A percentile compares a stretch with the other conserved stretches of the same genome.
phyloP scores from a whole-genome alignment of 2,888 invertebrate genomes.

The Nymphalis polychloros region DNA sequence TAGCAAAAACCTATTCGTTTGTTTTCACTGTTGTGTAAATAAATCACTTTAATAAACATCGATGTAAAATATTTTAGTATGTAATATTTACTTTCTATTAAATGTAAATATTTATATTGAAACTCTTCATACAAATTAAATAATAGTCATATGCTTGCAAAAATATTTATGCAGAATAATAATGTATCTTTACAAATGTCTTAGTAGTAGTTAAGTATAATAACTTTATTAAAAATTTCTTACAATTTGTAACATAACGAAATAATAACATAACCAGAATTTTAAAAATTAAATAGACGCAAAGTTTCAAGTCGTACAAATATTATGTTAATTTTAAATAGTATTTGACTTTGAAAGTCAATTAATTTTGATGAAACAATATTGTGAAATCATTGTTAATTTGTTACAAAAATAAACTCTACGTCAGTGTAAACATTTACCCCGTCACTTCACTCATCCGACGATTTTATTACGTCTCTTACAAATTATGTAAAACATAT shows the following conservation, averaged over 20 bases:
- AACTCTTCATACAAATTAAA: slow-evolving; percentile 6
- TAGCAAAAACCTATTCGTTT: slow-evolving; percentile 5
- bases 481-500: too few species aligned
- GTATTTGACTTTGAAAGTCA: not conserved
- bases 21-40: slow-evolving; percentile 2
- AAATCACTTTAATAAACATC: not conserved
- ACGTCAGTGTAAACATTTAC: not conserved
- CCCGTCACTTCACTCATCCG: too few species aligned
- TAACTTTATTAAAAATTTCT: slow-evolving; percentile 4
- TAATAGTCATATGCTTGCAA: slow-evolving; percentile 8
- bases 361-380: not conserved
- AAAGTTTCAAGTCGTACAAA: slow-evolving; percentile 1
- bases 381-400: not conserved
- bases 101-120: slow-evolving; percentile 7
- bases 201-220: not conserved
- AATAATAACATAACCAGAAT: not conserved
- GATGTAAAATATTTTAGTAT: not conserved
- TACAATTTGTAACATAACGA: slow-evolving; percentile 16
- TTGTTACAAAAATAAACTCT: not conserved
- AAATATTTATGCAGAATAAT: not conserved
- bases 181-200: slow-evolving; percentile 6
- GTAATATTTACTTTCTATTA: not conserved
- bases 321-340: not conserved
- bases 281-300: not conserved
- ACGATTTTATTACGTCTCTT: too few species aligned